Conservation (phyloP, 2,113 vertebrate species). For the Eubucco bourcierii region DNA sequence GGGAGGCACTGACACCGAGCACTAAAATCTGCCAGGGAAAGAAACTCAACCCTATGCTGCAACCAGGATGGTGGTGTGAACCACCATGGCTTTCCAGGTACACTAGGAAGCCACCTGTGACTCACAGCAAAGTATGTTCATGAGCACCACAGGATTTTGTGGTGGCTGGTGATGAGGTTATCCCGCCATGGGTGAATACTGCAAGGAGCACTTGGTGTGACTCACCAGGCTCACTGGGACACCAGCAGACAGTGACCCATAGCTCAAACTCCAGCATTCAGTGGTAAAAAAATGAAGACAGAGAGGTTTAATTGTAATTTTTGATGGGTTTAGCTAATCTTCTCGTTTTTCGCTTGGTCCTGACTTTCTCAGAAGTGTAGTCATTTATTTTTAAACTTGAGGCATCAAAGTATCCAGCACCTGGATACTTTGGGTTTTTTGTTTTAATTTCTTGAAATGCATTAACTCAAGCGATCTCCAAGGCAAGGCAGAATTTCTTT, state of each 20-base stretch:
- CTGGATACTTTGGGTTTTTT: background rate
- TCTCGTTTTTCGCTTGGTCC: background rate
- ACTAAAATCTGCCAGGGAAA: background rate
- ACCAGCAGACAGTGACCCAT: background rate
- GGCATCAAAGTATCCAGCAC: background rate
- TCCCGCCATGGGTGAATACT: background rate
- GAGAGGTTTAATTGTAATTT: background rate
- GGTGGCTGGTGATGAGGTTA: background rate
- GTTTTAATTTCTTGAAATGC: background rate
- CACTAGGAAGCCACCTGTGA: background rate
- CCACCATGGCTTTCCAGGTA: background rate
- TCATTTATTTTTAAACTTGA: background rate
- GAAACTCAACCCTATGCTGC: accelerated
- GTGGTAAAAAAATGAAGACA: background rate
- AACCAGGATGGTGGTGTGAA: background rate
- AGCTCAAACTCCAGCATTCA: background rate
- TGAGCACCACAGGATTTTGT: accelerated
- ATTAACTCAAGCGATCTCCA: background rate
- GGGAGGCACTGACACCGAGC: background rate
- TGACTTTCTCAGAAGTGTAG: background rate
- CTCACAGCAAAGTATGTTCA: background rate
- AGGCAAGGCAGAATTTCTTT: background rate
- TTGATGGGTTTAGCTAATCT: background rate
- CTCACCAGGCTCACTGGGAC: background rate
- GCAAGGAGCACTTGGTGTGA: background rate